Conservation (phyloP, 2,888 invertebrate species). For the Amiota minor region DNA sequence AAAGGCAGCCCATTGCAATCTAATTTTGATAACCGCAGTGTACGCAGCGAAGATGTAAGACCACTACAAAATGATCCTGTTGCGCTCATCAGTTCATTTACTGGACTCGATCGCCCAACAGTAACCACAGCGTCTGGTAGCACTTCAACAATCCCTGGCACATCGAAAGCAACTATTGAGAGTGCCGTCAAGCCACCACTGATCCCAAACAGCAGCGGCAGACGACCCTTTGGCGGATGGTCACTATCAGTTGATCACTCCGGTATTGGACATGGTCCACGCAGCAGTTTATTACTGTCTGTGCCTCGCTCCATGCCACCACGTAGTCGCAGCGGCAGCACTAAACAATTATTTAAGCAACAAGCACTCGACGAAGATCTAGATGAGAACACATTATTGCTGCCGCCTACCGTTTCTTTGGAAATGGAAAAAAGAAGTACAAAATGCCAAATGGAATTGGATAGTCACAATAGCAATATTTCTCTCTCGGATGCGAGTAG, state of each 20-base stretch:
- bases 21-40: conserved; percentile 65
- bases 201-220: conserved; percentile 29
- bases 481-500: conserved; percentile 16
- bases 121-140: conserved; percentile 25
- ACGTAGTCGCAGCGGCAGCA: conserved; percentile 74
- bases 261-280: conserved; percentile 50
- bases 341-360: conserved; percentile 77
- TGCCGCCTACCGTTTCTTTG: conserved; percentile 60
- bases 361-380: conserved; percentile 76
- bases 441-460: not conserved
- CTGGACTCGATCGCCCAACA: conserved; percentile 17
- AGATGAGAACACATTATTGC: conserved; percentile 75
- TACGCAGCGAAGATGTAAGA: conserved; percentile 67
- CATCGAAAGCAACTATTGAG: conserved; percentile 19
- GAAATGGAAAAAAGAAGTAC: not conserved
- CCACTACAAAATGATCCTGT: conserved; percentile 44
- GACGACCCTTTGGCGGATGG: conserved; percentile 65
- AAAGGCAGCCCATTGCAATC: conserved; percentile 54
- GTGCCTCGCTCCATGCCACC: conserved; percentile 73
- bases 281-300: conserved; percentile 65
- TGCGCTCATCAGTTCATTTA: conserved; percentile 48
- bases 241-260: conserved; percentile 71
- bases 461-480: conserved; percentile 27
- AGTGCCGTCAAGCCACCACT: not conserved
- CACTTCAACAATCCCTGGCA: too few species aligned